Evolutionary conservation across 2,113 vertebrate genomes (phyloP).

Genomic region (Symphodus melops): DNA sequence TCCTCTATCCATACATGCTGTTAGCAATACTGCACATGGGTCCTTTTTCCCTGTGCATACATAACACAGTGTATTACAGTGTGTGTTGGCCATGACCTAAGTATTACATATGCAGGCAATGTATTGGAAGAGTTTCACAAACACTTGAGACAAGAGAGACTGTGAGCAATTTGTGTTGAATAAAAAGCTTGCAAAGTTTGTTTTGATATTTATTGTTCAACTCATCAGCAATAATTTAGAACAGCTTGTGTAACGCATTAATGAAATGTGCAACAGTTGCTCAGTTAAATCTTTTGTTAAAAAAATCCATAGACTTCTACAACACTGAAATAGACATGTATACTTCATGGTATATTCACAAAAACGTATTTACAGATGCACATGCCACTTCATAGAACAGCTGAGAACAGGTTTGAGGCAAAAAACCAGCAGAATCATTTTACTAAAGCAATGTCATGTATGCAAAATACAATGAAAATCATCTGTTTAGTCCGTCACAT

Average conservation of each 20-base stretch:
- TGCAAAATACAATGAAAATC: slow-evolving; percentile 71
- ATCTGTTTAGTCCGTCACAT: slow-evolving; percentile 58
- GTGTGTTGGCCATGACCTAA: background rate
- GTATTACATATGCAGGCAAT: background rate
- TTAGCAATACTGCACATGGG: background rate
- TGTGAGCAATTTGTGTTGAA: slow-evolving; percentile 4
- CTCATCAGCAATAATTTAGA: slow-evolving; percentile 98
- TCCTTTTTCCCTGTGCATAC: background rate
- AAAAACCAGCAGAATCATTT: slow-evolving; percentile 87
- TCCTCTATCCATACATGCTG: background rate
- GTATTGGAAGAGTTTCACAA: slow-evolving; percentile 1
- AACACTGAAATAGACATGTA: slow-evolving; percentile 94
- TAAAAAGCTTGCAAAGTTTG: slow-evolving; percentile 72
- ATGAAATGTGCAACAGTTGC: slow-evolving; percentile 93
- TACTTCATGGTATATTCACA: slow-evolving; percentile 91
- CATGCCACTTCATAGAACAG: slow-evolving; percentile 88
- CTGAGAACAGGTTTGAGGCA: slow-evolving; percentile 90
- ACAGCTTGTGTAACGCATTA: slow-evolving; percentile 96
- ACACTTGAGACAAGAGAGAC: background rate
- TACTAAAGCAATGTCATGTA: slow-evolving; percentile 85
- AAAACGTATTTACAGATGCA: slow-evolving; percentile 89
- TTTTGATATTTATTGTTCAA: slow-evolving; percentile 92
- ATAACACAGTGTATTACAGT: background rate
- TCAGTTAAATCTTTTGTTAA: slow-evolving; percentile 87
- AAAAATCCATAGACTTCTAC: slow-evolving; percentile 92